Base-by-base conservation (phyloP, 2,113 vertebrate genomes). In the Butastur rufipennis region DNA sequence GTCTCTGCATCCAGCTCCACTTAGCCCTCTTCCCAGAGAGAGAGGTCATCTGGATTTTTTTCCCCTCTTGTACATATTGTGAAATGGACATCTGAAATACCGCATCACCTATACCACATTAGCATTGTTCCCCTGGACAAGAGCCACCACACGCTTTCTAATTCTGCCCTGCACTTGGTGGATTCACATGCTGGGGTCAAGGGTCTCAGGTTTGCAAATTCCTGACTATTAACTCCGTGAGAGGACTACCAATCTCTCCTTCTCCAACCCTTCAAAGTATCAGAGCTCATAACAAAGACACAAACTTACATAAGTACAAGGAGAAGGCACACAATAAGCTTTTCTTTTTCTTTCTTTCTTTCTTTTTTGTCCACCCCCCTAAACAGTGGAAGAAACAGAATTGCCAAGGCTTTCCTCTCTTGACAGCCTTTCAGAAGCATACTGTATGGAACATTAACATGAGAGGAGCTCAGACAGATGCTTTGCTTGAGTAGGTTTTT, bases 401-500 rank as follows among this genome's bases (percentile, higher is more conserved):
- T 9, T 50, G 25, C 53, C 47, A 40, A 75, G 6, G 82, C 40
- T 65, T 74, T 84, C 22, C 27, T 42, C 63, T 61, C 55, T 31
- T 53, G 20, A 32, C 20, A 34, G 81, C 31, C 77, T 96, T 81
- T 89, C 62, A 80, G 66, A 62, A 70, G 42, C 40, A 55, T 3
- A 27, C 22, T 93, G 56, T 66, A 93, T 0, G 58, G 71, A 96
- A 96, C 92, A 94, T 95, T 94, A 95, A 96, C 73, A 68, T 53
- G 59, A 81, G 65, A 93, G 63, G 66, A 96, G n/a, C 88, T 86
- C 63, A 74, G 67, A 74, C 77, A 85, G 72, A 87, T 66, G 90
- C 83, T 87, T 68, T 91, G 53, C 95, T 90, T 94, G 92, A 92
- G 80, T 80, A 93, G 38, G 67, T 72, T 90, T 86, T 92, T 74